Conservation (phyloP, 2,113 vertebrate genomes). For the Erinaceus europaeus region DNA sequence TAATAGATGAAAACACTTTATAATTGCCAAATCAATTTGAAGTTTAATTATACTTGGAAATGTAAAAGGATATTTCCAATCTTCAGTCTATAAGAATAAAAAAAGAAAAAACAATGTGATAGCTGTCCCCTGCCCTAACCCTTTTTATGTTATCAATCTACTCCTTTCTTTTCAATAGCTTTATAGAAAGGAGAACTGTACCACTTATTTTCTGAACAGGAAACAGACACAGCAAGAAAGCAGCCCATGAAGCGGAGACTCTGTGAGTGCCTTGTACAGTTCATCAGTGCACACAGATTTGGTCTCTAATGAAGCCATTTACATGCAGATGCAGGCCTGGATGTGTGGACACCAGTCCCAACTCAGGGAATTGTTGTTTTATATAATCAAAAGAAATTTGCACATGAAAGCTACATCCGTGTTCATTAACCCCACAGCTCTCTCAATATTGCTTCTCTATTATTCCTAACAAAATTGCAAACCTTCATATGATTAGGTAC, state of each 20-base stretch:
- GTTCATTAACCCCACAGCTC: constrained; percentile 78
- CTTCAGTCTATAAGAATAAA: background rate
- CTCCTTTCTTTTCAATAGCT: constrained; percentile 45
- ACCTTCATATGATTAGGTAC: constrained; percentile 65
- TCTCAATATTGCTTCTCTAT: constrained; percentile 71
- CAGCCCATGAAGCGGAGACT: constrained; percentile 73
- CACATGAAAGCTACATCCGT: constrained; percentile 82
- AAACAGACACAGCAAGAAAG: constrained; percentile 77
- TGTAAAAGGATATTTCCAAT: constrained; percentile 6
- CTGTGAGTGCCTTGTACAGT: constrained; percentile 72
- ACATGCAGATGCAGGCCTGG: constrained; percentile 78
- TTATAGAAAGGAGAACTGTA: constrained; percentile 70
- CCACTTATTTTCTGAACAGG: constrained; percentile 74
- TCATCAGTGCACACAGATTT: constrained; percentile 70
- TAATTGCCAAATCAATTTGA: background rate
- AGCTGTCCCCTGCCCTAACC: background rate
- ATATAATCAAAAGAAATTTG: constrained; percentile 84
- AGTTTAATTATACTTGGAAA: constrained; percentile 54
- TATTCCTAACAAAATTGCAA: constrained; percentile 73
- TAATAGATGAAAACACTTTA: constrained; percentile 32
- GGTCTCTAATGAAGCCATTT: constrained; percentile 82
- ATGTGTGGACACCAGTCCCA: constrained; percentile 77
- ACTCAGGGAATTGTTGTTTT: constrained; percentile 82
- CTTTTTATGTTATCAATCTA: background rate
- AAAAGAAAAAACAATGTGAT: background rate